phyloP scores from a whole-genome alignment of 1,140 invertebrate species.

The Gonatopus flavifemur region DNA sequence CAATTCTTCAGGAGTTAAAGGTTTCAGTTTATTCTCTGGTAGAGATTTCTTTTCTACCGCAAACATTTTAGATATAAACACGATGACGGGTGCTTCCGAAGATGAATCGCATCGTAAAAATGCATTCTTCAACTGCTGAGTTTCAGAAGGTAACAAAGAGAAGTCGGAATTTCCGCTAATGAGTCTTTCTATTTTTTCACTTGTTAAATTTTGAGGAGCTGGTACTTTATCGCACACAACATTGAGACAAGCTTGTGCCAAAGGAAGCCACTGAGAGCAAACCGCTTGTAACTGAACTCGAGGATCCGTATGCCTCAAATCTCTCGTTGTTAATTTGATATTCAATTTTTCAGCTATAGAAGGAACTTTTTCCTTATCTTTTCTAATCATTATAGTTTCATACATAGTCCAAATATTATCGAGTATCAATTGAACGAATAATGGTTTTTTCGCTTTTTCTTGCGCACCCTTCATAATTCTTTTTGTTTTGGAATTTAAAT shows the following conservation, averaged over 20 bases:
- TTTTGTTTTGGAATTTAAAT: conserved; percentile 85
- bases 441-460: conserved; percentile 90
- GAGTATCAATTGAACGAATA: conserved; percentile 94
- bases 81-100: conserved; percentile 73
- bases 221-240: conserved; percentile 83
- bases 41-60: conserved; percentile 71
- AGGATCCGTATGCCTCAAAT: conserved; percentile 77
- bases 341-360: conserved; percentile 81
- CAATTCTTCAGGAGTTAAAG: conserved; percentile 77
- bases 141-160: conserved; percentile 69
- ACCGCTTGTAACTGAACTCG: conserved; percentile 80
- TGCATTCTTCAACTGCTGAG: conserved; percentile 72
- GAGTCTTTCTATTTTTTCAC: conserved; percentile 69
- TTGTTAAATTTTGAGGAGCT: conserved; percentile 74
- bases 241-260: conserved; percentile 77
- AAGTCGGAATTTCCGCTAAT: conserved; percentile 65
- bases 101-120: conserved; percentile 74
- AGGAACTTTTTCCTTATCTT: conserved; percentile 81
- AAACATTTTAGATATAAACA: conserved; percentile 96
- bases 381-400: conserved; percentile 75
- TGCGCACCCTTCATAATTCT: conserved; percentile 88
- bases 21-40: conserved; percentile 72
- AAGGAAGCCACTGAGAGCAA: conserved; percentile 85
- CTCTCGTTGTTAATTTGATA: conserved; percentile 75
- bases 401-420: conserved; percentile 95